Base-by-base conservation (phyloP, 1,140 invertebrate species). In the Bursaphelenchus mucronatus region DNA sequence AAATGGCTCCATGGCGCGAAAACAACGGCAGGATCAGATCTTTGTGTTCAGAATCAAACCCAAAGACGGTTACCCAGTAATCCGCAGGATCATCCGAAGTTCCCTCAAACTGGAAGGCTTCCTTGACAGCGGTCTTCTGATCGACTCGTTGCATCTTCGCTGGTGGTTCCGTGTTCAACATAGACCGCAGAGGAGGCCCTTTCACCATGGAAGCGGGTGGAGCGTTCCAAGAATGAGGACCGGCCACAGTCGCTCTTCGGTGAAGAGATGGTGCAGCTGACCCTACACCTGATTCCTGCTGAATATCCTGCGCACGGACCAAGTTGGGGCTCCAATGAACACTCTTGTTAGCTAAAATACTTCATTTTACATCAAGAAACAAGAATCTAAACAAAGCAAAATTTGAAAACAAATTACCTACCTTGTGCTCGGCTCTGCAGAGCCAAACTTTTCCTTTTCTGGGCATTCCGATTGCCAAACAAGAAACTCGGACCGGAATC, bases 21-120 rank as follows among this genome's bases (percentile, higher is more conserved):
- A 71, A 71, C 10, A 71, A 40, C n/a, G 75, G 63, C 45, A 71
- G 47, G 51, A 71, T 71, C 5, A 54, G 21, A 10, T 61, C 50
- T 0, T 30, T 45, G 13, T 71, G 52, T 39, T 71, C 73, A 8
- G 67, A 0, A 0, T 66, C 30, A 61, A 71, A 71, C 5, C 70
- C 70, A 55, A 76, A 71, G n/a, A 71, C 70, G 8, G 70, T 71
- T 11, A 71, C 70, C 70, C 69, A 71, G 54, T 53, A 70, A 19
- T 74, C 66, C 11, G 10, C 43, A 53, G 54, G 4, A 40, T 6
- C 44, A 9, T 10, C 39, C 8, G n/a, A 13, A n/a, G 30, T 13
- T 8, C 15, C 53, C 40, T 15, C 67, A 13, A 47, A 47, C 10
- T 43, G 3, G n/a, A 19, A 19, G 52, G 40, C 70, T 62, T 45